phyloP scores from a whole-genome alignment of 1,140 invertebrate species.

The Megathymus violae region DNA sequence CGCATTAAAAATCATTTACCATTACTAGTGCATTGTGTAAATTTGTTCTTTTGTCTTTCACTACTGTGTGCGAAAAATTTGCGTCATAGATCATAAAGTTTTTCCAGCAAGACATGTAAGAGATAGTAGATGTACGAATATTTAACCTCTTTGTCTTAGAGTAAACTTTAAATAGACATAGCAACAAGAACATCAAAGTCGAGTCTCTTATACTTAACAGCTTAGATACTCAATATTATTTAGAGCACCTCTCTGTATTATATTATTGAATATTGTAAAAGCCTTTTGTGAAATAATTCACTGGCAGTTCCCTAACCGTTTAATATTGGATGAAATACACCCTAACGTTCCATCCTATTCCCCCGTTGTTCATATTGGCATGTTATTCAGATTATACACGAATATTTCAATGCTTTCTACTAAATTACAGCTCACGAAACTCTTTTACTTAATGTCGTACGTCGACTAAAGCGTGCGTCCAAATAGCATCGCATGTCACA shows the following conservation, averaged over 20 bases:
- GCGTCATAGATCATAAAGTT: too few relatives aligned
- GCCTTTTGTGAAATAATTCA: conserved; percentile 74
- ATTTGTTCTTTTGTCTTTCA: too few relatives aligned
- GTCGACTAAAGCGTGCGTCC: conserved; percentile 48
- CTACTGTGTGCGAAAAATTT: too few relatives aligned
- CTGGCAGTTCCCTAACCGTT: conserved; percentile 73
- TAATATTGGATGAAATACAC: conserved; percentile 83
- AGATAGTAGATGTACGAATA: too few relatives aligned
- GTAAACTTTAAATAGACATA: background rate
- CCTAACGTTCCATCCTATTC: conserved; percentile 71
- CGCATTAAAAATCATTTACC: too few relatives aligned
- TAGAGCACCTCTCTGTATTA: conserved; percentile 47
- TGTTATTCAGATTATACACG: conserved; percentile 83
- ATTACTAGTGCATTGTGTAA: too few relatives aligned
- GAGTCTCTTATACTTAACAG: background rate
- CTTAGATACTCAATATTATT: conserved; percentile 15
- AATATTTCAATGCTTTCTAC: conserved; percentile 84
- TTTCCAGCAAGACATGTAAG: too few relatives aligned
- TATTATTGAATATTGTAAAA: conserved; percentile 76
- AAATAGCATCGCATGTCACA: conserved; percentile 51
- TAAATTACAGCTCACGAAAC: conserved; percentile 82
- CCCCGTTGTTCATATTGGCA: conserved; percentile 83
- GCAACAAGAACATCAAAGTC: background rate
- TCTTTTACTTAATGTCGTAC: conserved; percentile 72
- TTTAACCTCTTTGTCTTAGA: too few relatives aligned